phyloP scores from a whole-genome alignment of 2,888 invertebrate genomes.

The Linyphia triangularis region DNA sequence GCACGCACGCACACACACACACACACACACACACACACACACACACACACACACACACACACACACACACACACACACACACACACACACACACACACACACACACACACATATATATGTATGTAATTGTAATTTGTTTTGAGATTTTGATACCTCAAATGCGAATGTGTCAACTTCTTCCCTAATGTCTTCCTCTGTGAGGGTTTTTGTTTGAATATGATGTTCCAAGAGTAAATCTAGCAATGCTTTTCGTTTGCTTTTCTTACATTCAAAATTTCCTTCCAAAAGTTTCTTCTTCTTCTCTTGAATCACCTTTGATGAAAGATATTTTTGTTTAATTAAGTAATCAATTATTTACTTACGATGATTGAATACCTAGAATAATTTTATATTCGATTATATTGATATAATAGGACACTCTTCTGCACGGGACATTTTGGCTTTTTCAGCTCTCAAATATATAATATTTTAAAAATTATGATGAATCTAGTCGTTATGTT shows the following conservation, averaged over 20 bases:
- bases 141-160: constrained; percentile 76
- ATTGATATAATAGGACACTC: too few relatives aligned
- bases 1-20: not conserved
- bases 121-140: too few relatives aligned
- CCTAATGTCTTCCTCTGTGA: constrained; percentile 77
- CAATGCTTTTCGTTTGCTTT: constrained; percentile 74
- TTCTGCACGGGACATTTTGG: too few relatives aligned
- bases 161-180: constrained; percentile 77
- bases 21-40: constrained; percentile 9
- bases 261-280: not conserved
- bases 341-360: too few relatives aligned
- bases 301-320: constrained; percentile 44
- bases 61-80: constrained; percentile 9
- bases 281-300: constrained; percentile 42
- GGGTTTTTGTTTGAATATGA: constrained; percentile 62
- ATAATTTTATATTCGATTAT: too few relatives aligned
- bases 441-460: too few relatives aligned
- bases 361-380: too few relatives aligned
- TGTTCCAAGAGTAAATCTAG: constrained; percentile 76
- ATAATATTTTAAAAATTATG: too few relatives aligned
- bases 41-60: constrained; percentile 9
- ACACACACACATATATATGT: not conserved
- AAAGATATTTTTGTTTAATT: too few relatives aligned
- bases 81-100: constrained; percentile 9
- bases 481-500: too few relatives aligned